A percentile compares a stretch with the other conserved stretches of the same genome.
phyloP scores from a whole-genome alignment of 2,888 invertebrate species.

The Euzophera pinguis region DNA sequence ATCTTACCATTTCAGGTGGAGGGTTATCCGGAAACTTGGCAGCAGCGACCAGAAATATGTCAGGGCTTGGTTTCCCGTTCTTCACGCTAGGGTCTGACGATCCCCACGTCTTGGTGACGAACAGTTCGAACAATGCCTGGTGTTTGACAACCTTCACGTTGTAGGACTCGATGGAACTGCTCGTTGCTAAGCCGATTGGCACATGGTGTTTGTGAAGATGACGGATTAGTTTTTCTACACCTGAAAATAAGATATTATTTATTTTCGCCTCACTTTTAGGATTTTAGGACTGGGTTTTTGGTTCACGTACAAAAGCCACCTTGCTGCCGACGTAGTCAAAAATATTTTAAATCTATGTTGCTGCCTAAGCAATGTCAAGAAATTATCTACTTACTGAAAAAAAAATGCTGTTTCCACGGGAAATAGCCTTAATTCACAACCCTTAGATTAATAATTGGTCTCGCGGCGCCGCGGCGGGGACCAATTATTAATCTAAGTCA shows the following conservation, averaged over 20 bases:
- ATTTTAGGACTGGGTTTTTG: too few species aligned
- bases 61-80: slow-evolving; percentile 92
- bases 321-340: too few species aligned
- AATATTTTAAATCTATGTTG: too few species aligned
- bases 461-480: too few species aligned
- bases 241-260: slow-evolving; percentile 61
- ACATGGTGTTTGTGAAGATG: slow-evolving; percentile 86
- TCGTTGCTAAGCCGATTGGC: slow-evolving; percentile 93
- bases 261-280: not conserved
- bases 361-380: too few species aligned
- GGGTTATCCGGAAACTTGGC: slow-evolving; percentile 85
- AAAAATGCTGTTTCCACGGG: too few species aligned
- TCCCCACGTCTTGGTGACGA: slow-evolving; percentile 87
- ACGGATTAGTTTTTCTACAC: slow-evolving; percentile 85
- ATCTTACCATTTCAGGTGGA: slow-evolving; percentile 69
- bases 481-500: not conserved
- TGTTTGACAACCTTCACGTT: slow-evolving; percentile 84
- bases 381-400: too few species aligned
- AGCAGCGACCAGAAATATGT: slow-evolving; percentile 90
- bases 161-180: slow-evolving; percentile 86
- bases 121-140: slow-evolving; percentile 82
- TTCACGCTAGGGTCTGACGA: slow-evolving; percentile 91
- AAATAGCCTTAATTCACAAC: too few species aligned
- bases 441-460: too few species aligned
- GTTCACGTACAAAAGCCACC: too few species aligned